A percentile compares a stretch with the other conserved stretches of the same genome.
Conservation (phyloP, 2,797 vertebrate species). For the Epinephelus coioides region DNA sequence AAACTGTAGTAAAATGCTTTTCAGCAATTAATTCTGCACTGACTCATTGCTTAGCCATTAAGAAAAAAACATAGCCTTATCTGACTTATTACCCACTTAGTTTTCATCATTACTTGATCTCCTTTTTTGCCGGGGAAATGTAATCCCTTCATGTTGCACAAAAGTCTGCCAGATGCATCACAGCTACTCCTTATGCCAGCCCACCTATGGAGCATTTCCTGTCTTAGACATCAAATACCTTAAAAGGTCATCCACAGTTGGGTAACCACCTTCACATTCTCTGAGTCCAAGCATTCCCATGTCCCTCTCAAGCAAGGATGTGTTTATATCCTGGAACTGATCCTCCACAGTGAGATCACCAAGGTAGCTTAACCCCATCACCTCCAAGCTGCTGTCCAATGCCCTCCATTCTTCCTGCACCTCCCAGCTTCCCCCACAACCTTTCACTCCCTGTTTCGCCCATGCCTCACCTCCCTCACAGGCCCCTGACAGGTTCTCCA, state of each 20-base stretch:
- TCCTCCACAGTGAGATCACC: constrained; percentile 85
- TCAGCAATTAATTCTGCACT: constrained; percentile 7
- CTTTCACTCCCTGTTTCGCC: constrained; percentile 50
- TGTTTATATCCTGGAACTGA: constrained; percentile 88
- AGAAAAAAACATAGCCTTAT: neutral
- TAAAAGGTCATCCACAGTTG: constrained; percentile 64
- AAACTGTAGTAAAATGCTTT: constrained; percentile 6
- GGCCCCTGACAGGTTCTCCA: constrained; percentile 74
- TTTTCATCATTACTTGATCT: neutral
- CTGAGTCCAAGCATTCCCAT: constrained; percentile 56
- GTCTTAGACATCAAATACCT: constrained; percentile 55
- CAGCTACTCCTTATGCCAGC: neutral
- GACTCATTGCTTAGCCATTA: constrained; percentile 31
- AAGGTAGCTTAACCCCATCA: constrained; percentile 80
- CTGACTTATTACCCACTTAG: neutral
- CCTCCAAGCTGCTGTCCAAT: constrained; percentile 77
- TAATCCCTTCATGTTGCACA: constrained; percentile 16
- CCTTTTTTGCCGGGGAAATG: neutral
- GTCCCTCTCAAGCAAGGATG: constrained; percentile 85
- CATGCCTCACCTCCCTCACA: constrained; percentile 30
- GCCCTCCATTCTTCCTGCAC: constrained; percentile 47
- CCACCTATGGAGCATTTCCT: neutral
- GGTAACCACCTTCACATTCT: constrained; percentile 38
- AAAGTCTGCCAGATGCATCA: constrained; percentile 25
- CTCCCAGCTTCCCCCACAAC: constrained; percentile 45